A percentile compares a stretch with the other conserved stretches of the same genome.
These are phyloP conservation scores for Prunella strophiata DNA, from an alignment of 2,797 vertebrate genomes.

Conservation along the genomic window DNA sequence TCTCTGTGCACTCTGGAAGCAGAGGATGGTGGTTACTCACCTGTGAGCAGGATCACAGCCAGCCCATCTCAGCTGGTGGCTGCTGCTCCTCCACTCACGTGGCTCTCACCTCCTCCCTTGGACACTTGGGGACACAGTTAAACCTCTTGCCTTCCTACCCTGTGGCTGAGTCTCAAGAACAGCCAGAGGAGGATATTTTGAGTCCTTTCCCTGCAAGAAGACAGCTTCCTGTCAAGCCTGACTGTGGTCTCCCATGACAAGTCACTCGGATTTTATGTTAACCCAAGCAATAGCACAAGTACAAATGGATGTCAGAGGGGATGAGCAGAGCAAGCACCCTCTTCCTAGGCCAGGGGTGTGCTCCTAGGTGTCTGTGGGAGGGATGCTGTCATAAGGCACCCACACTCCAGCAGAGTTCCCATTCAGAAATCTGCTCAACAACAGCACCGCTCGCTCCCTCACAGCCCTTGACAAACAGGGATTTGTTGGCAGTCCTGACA, in stretches of 20 bases:
- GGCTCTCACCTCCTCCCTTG: not conserved
- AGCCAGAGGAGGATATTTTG: not conserved
- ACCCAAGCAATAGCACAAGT: not conserved
- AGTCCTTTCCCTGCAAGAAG: not conserved
- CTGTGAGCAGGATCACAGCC: not conserved
- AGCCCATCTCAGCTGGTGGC: accelerated
- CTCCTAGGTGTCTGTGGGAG: not conserved
- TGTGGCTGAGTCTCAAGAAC: accelerated
- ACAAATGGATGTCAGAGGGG: not conserved
- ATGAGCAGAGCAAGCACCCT: not conserved
- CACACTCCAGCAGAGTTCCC: not conserved
- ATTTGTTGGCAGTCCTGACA: not conserved
- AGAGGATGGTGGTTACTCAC: not conserved
- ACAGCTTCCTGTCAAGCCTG: not conserved
- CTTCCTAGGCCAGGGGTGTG: not conserved
- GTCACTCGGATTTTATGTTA: accelerated
- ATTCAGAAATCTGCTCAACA: not conserved
- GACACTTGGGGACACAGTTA: accelerated
- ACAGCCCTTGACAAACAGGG: not conserved
- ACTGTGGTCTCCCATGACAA: accelerated
- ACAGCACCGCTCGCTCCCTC: not conserved
- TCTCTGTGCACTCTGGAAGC: not conserved
- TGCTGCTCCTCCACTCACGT: not conserved
- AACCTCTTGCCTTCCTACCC: not conserved
- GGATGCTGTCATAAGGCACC: not conserved